A percentile compares a stretch with the other conserved stretches of the same genome.
Evolutionary conservation across 2,888 invertebrate species (phyloP).

Genomic region (Leptopilina syphax): DNA sequence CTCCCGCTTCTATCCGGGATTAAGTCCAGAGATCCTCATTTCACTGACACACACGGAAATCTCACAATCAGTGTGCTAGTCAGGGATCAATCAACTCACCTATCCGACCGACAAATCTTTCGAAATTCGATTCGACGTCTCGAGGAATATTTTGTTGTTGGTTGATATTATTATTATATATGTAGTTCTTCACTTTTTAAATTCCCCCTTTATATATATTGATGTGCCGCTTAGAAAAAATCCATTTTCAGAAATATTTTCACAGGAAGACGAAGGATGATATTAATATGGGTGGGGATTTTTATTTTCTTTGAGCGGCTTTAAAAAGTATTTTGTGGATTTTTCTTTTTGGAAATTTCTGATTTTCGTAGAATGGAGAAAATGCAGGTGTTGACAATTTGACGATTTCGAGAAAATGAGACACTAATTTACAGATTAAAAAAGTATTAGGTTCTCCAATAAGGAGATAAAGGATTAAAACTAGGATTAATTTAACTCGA

Average conservation of each 20-base stretch:
- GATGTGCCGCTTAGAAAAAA: not conserved
- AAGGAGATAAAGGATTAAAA: no score
- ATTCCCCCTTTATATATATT: not conserved
- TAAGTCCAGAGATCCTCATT: constrained; percentile 54
- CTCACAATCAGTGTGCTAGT: constrained; percentile 18
- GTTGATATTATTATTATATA: not conserved
- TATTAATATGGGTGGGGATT: not conserved
- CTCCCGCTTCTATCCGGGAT: constrained; percentile 60
- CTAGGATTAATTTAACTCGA: no score
- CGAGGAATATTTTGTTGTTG: not conserved
- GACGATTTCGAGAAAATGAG: no score
- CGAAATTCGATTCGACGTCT: constrained; percentile 39
- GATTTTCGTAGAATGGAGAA: not conserved
- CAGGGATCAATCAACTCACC: constrained; percentile 53
- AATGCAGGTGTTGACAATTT: no score
- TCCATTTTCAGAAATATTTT: not conserved
- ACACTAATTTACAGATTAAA: no score
- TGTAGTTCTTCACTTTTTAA: no score
- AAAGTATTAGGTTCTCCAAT: no score
- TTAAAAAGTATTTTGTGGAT: not conserved
- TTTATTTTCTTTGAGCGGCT: not conserved
- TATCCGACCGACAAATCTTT: constrained; percentile 45
- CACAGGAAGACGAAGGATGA: not conserved
- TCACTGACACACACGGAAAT: constrained; percentile 43
- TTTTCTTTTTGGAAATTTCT: not conserved